phyloP scores from a whole-genome alignment of 1,140 invertebrate genomes.

The Neuroterus valhalla region DNA sequence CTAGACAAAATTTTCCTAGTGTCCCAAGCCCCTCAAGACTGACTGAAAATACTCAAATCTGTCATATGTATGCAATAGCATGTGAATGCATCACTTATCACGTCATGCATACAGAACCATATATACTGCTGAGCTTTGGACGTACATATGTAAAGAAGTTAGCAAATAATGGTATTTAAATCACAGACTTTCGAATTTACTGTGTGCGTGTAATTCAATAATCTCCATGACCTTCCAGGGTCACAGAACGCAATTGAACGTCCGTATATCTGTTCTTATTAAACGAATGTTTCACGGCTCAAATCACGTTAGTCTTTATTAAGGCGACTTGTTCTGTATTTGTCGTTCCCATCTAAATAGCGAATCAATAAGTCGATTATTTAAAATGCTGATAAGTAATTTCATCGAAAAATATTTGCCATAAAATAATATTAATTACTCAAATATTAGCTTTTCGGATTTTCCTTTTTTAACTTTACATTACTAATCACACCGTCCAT shows the following conservation, averaged over 20 bases:
- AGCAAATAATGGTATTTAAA: conserved; percentile 4
- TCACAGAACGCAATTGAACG: conserved; percentile 1
- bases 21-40: too few relatives aligned
- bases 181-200: conserved; percentile 1
- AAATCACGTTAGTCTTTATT: conserved; percentile 25
- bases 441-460: too few relatives aligned
- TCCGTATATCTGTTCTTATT: conserved; percentile 21
- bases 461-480: too few relatives aligned
- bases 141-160: neutral
- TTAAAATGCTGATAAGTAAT: too few relatives aligned
- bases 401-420: too few relatives aligned
- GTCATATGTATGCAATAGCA: neutral
- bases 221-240: conserved; percentile 25
- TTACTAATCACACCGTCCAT: too few relatives aligned
- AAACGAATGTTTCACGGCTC: conserved; percentile 1
- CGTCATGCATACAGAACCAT: neutral
- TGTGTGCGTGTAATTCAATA: conserved; percentile 2
- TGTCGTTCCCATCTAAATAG: too few relatives aligned
- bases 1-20: too few relatives aligned
- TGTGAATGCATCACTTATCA: neutral
- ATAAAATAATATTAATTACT: too few relatives aligned
- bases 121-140: neutral
- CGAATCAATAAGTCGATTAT: too few relatives aligned
- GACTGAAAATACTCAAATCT: neutral
- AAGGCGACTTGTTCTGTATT: neutral